phyloP scores from a whole-genome alignment of 2,888 invertebrate species.

The Arctia plantaginis region DNA sequence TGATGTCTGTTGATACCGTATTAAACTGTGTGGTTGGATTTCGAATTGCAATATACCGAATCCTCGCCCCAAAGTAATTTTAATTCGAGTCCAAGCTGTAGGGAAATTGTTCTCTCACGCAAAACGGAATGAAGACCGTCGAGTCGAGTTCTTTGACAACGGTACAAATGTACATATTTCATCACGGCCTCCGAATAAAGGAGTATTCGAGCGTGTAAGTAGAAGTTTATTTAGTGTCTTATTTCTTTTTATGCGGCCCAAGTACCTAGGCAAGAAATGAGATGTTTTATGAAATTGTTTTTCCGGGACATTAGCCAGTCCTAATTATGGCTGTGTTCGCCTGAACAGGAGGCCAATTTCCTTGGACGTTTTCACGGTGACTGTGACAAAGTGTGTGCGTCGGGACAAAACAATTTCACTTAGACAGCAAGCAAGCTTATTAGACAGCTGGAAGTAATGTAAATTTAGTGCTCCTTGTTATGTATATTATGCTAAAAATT shows the following conservation, averaged over 20 bases:
- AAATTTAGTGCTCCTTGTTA: slow-evolving; percentile 62
- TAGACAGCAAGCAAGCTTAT: slow-evolving; percentile 69
- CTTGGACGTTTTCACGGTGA: slow-evolving; percentile 79
- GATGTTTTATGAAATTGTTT: slow-evolving; percentile 86
- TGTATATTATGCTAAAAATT: slow-evolving; percentile 47
- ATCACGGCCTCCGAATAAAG: slow-evolving; percentile 67
- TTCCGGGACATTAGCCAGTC: slow-evolving; percentile 82
- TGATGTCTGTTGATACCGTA: slow-evolving; percentile 43
- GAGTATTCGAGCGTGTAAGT: slow-evolving; percentile 73
- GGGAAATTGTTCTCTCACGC: slow-evolving; percentile 74
- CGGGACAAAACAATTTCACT: slow-evolving; percentile 73
- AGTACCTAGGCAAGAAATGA: slow-evolving; percentile 68
- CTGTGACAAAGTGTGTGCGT: slow-evolving; percentile 79
- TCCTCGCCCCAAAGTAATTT: slow-evolving; percentile 68
- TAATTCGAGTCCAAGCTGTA: slow-evolving; percentile 66
- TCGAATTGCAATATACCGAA: slow-evolving; percentile 62
- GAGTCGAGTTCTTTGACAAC: slow-evolving; percentile 55
- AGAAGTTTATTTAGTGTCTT: slow-evolving; percentile 82
- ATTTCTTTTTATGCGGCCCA: slow-evolving; percentile 78
- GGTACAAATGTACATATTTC: slow-evolving; percentile 59
- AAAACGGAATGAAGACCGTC: slow-evolving; percentile 64
- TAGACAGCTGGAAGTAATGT: slow-evolving; percentile 72
- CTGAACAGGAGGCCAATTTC: slow-evolving; percentile 77
- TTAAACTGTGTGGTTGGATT: slow-evolving; percentile 47
- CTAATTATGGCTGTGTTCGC: slow-evolving; percentile 77